A percentile compares a stretch with the other conserved stretches of the same genome.
Evolutionary conservation across 2,888 invertebrate genomes (phyloP).

Genomic region (Galeopsomyia nigrocyanea): DNA sequence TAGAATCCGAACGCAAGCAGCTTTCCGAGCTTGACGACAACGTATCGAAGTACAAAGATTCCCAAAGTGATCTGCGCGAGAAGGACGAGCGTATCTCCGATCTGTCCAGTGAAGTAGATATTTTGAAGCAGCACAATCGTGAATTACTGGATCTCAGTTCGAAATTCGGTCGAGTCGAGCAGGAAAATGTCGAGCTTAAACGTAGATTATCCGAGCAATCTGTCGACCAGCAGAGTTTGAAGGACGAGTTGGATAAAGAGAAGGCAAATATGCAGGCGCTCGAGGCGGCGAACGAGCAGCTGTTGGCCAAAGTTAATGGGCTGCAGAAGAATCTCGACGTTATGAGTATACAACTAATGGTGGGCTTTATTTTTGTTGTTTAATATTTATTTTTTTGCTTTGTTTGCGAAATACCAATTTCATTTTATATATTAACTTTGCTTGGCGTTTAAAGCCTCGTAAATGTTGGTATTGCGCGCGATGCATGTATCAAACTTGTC

Average conservation of each 20-base stretch:
- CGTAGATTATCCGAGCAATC: conserved; percentile 58
- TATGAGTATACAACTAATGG: conserved; percentile 61
- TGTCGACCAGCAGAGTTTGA: conserved; percentile 57
- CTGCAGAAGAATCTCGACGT: conserved; percentile 62
- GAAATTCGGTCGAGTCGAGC: conserved; percentile 58
- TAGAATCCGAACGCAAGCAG: conserved; percentile 57
- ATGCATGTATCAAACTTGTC: too few species aligned
- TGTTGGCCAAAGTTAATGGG: conserved; percentile 60
- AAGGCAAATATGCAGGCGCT: conserved; percentile 59
- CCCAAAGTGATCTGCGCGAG: conserved; percentile 55
- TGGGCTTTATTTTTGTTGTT: conserved; percentile 40
- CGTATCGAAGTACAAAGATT: conserved; percentile 53
- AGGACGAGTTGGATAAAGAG: conserved; percentile 57
- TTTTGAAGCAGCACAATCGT: conserved; percentile 62
- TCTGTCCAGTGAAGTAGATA: conserved; percentile 59
- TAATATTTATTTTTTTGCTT: too few species aligned
- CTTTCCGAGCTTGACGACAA: conserved; percentile 57
- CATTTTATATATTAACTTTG: too few species aligned
- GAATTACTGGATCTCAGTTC: conserved; percentile 60
- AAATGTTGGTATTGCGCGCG: too few species aligned
- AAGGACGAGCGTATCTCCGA: conserved; percentile 63
- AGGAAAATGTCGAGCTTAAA: conserved; percentile 61
- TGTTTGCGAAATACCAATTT: background rate
- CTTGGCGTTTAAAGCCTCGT: too few species aligned
- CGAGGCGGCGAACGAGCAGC: conserved; percentile 59